Percentiles rank a stretch among this genome's conserved stretches.
Conservation (phyloP, 2,797 vertebrate species). For the Podargus strigoides region DNA sequence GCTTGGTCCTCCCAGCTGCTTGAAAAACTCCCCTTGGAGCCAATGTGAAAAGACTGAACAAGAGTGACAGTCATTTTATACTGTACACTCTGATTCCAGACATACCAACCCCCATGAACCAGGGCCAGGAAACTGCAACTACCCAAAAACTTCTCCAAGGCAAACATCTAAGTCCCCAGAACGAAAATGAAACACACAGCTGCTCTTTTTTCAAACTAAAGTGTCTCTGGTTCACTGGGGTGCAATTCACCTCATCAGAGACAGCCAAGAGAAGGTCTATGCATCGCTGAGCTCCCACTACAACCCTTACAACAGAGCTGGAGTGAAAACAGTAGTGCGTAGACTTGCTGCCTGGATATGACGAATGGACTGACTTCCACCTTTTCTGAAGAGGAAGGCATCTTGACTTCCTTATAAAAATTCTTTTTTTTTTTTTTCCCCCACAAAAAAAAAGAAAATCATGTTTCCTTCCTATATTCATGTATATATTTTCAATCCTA, state of each 20-base stretch:
- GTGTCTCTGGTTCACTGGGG: background rate
- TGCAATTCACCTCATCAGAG: background rate
- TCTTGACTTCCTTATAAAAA: background rate
- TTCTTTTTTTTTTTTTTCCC: background rate
- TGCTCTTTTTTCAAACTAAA: background rate
- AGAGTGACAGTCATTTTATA: background rate
- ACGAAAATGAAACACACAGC: background rate
- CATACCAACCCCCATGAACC: background rate
- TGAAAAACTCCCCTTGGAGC: background rate
- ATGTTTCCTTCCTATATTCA: background rate
- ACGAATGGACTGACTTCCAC: background rate
- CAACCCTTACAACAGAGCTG: background rate
- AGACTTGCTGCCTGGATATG: background rate
- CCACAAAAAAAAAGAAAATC: background rate
- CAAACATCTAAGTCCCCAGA: background rate
- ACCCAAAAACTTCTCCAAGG: background rate
- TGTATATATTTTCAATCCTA: background rate
- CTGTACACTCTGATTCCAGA: background rate
- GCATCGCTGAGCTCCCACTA: background rate
- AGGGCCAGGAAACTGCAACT: background rate
- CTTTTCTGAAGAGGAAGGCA: background rate
- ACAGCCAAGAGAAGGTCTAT: background rate
- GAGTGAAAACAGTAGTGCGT: background rate
- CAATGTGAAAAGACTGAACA: background rate
- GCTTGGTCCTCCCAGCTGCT: background rate